Conservation (phyloP, 2,888 invertebrate species). For the Nemotelus nigrinus region DNA sequence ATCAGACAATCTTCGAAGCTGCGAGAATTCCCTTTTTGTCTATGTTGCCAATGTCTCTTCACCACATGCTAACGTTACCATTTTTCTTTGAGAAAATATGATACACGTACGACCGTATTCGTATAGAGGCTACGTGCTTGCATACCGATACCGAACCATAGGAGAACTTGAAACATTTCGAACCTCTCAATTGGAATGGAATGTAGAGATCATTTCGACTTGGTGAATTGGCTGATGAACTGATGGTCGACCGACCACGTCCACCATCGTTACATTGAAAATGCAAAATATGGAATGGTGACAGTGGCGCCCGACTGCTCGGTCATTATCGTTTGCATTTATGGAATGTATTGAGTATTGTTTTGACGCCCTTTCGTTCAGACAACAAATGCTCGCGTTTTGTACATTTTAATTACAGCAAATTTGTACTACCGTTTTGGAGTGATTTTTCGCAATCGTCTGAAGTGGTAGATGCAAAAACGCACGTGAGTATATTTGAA, state of each 20-base stretch:
- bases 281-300: conserved; percentile 21
- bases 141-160: too few relatives aligned
- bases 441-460: too few relatives aligned
- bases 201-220: conserved; percentile 22
- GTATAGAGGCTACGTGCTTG: too few relatives aligned
- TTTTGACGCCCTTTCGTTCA: conserved; percentile 4
- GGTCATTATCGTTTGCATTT: background rate
- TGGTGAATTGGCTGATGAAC: background rate
- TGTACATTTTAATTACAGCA: background rate
- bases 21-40: conserved; percentile 2
- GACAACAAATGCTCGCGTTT: background rate
- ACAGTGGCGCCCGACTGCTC: background rate
- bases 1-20: background rate
- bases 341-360: conserved; percentile 9
- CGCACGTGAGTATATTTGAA: too few relatives aligned
- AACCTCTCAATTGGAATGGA: conserved; percentile 30
- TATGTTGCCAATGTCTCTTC: background rate
- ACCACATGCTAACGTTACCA: background rate
- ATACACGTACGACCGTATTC: too few relatives aligned
- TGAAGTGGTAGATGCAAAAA: too few relatives aligned
- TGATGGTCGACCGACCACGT: background rate
- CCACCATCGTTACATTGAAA: conserved; percentile 23
- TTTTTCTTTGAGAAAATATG: background rate
- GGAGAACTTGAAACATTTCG: too few relatives aligned
- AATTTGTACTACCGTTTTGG: too few relatives aligned